Percentiles rank a stretch among this genome's conserved stretches.
Evolutionary conservation across 2,888 invertebrate genomes (phyloP).

Genomic region (Heliconius cydno): DNA sequence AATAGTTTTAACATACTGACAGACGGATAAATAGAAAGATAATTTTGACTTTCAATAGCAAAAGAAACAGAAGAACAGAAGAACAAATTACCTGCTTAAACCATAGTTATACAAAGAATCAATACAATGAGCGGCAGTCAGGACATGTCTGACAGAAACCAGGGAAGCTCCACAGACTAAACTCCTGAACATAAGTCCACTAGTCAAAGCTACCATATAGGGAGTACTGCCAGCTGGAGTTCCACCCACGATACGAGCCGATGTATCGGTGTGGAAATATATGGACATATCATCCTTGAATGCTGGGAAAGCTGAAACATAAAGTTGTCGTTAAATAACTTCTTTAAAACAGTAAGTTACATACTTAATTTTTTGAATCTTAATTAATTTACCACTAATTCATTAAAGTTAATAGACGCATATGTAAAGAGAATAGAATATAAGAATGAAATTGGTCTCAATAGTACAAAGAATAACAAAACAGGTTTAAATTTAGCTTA

Average conservation of each 20-base stretch:
- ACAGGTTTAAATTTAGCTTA: no score
- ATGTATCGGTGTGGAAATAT: conserved; percentile 9
- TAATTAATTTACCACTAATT: no score
- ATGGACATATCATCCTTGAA: neutral
- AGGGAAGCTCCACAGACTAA: conserved; percentile 66
- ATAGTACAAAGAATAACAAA: no score
- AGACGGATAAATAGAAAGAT: neutral
- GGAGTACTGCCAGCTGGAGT: conserved; percentile 60
- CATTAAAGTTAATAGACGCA: neutral
- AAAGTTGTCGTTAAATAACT: neutral
- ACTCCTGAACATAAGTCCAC: conserved; percentile 46
- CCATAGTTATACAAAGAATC: conserved; percentile 46
- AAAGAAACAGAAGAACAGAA: neutral
- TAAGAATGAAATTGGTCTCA: neutral
- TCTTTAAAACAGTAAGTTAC: neutral
- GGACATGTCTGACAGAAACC: conserved; percentile 54
- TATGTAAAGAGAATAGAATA: neutral
- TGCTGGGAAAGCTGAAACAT: conserved; percentile 3
- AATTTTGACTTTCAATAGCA: neutral
- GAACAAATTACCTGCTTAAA: conserved; percentile 3
- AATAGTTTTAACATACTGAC: neutral
- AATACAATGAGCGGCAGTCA: conserved; percentile 73
- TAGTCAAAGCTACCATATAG: conserved; percentile 55
- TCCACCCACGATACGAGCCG: conserved; percentile 49
- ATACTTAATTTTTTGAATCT: no score